Conservation (phyloP, 2,113 vertebrate genomes). For the Cephalophus harveyi region DNA sequence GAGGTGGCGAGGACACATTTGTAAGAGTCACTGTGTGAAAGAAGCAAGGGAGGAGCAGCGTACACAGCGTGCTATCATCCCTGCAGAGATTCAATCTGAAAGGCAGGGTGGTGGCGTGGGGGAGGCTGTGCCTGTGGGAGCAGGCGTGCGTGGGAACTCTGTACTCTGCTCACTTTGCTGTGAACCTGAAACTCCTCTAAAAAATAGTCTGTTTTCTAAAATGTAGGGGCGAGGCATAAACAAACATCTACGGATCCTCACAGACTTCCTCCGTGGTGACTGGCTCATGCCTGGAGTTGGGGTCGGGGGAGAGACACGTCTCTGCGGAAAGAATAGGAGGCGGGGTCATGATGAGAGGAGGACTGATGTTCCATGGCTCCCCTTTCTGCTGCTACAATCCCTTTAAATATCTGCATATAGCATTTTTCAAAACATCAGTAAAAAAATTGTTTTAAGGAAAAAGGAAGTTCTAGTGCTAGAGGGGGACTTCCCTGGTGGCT, state of each 20-base stretch:
- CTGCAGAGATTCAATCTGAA: background rate
- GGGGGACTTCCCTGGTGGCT: background rate
- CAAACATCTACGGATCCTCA: background rate
- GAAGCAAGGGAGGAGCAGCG: background rate
- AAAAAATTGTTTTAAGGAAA: background rate
- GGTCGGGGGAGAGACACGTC: background rate
- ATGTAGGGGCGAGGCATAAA: background rate
- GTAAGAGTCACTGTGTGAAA: background rate
- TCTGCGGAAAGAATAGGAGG: background rate
- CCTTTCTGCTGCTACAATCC: background rate
- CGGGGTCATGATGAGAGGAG: background rate
- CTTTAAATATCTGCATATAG: background rate
- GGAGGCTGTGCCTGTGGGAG: background rate
- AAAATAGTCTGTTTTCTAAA: background rate
- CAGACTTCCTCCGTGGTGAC: background rate
- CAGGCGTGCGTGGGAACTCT: background rate
- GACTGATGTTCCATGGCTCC: background rate
- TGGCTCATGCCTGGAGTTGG: background rate
- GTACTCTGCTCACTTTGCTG: background rate
- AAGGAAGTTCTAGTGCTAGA: background rate
- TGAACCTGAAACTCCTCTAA: background rate
- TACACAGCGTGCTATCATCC: background rate
- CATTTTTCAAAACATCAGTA: background rate
- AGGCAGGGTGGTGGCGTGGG: too few species aligned
- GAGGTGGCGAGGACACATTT: rapidly evolving